Conservation (phyloP, 64 coral and sea anemone species). For the Stichodactyla mertensii region DNA sequence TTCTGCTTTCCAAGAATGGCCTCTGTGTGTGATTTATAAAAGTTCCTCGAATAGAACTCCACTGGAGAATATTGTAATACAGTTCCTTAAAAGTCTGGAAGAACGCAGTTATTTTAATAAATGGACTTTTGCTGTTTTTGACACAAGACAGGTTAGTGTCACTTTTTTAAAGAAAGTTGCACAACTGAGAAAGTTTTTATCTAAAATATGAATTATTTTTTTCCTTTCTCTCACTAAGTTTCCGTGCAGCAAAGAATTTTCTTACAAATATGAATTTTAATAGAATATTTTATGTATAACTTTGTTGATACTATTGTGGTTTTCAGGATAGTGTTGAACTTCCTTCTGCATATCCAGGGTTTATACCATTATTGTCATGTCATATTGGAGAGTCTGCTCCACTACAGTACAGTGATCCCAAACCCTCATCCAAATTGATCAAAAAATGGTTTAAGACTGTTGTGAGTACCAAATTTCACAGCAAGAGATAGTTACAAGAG, state of each 20-base stretch:
- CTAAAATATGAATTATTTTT: too few relatives aligned
- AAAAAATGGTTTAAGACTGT: slow-evolving; percentile 68
- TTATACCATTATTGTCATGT: slow-evolving; percentile 44
- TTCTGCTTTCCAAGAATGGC: slow-evolving; percentile 11
- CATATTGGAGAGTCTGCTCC: slow-evolving; percentile 53
- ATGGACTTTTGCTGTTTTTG: slow-evolving; percentile 50
- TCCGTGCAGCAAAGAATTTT: too few relatives aligned
- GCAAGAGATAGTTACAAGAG: too few relatives aligned
- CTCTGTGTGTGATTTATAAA: slow-evolving; percentile 44
- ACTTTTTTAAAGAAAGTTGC: not conserved
- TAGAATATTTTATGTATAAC: too few relatives aligned
- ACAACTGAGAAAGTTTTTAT: too few relatives aligned
- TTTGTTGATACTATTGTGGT: not conserved
- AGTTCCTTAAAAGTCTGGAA: slow-evolving; percentile 7
- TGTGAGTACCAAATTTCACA: slow-evolving; percentile 33
- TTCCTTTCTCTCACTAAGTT: too few relatives aligned
- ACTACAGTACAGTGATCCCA: not conserved
- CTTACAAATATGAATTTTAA: too few relatives aligned
- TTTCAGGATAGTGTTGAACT: slow-evolving; percentile 15
- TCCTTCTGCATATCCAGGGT: not conserved
- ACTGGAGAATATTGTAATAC: slow-evolving; percentile 28
- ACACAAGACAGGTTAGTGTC: slow-evolving; percentile 30
- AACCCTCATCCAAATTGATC: slow-evolving; percentile 24
- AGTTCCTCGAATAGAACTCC: not conserved
- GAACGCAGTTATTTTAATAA: slow-evolving; percentile 31